Evolutionary conservation across 1,140 invertebrate genomes (phyloP).

Genomic region (Drosophila rufa): DNA sequence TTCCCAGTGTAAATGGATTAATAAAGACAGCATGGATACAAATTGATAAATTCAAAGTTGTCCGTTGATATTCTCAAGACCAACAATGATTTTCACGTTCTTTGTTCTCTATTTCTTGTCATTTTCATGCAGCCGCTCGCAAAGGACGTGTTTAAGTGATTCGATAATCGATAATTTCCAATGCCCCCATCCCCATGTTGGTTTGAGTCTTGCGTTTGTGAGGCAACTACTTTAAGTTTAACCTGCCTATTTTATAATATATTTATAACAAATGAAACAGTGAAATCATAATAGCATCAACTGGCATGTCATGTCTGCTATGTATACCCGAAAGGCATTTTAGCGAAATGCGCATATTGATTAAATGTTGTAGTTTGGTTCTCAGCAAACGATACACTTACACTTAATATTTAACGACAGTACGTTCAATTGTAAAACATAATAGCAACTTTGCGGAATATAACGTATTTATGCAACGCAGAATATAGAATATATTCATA

Average conservation of each 20-base stretch:
- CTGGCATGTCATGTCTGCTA: slow-evolving; percentile 36
- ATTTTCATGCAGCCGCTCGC: slow-evolving; percentile 67
- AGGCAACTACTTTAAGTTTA: slow-evolving; percentile 44
- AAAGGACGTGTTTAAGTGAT: slow-evolving; percentile 82
- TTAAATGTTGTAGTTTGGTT: slow-evolving; percentile 77
- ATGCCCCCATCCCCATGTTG: slow-evolving; percentile 39
- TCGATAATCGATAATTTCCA: slow-evolving; percentile 49
- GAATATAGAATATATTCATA: slow-evolving; percentile 50
- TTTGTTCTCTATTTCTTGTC: slow-evolving; percentile 14
- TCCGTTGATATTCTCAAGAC: neutral
- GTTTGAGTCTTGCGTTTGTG: slow-evolving; percentile 46
- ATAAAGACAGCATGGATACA: neutral
- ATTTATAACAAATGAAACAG: slow-evolving; percentile 32
- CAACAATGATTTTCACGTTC: neutral
- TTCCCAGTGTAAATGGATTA: slow-evolving; percentile 1
- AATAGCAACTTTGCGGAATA: slow-evolving; percentile 47
- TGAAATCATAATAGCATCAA: slow-evolving; percentile 40
- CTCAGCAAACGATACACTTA: slow-evolving; percentile 62
- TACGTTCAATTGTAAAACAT: slow-evolving; percentile 43
- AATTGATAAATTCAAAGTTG: neutral
- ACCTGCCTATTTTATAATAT: slow-evolving; percentile 49
- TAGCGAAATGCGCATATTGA: slow-evolving; percentile 64
- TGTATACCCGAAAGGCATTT: slow-evolving; percentile 68
- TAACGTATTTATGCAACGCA: slow-evolving; percentile 53
- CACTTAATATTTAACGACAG: slow-evolving; percentile 45